Evolutionary conservation across 2,888 invertebrate genomes (phyloP), one percentile per base, ranked within the genome.

Genomic region (Yponomeuta cagnagella): DNA sequence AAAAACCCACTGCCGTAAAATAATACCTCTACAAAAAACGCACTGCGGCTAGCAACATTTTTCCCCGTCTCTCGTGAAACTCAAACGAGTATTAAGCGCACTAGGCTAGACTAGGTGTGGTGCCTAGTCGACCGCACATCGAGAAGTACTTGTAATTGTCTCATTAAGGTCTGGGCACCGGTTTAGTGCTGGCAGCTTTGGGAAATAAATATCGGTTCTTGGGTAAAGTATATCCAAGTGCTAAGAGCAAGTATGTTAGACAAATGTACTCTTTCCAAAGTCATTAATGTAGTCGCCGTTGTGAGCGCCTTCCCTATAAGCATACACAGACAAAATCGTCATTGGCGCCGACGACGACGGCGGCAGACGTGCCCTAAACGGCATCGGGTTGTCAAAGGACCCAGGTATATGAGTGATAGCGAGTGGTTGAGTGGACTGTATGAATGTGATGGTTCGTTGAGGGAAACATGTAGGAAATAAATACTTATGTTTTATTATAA

Each of bases 61-160:
- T 65, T 65, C 15, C 30, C 33, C 8, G 33, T 65, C 31, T 31
- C 65, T 30, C 33, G 65, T 65, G 65, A 65, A 65, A 31, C 33
- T 65, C 63, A 3, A 65, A 65, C 33, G 4, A 30, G 31, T 31
- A 6, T 33, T 3, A 65, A 6, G 12, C 31, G 2, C 31, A 33
- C 65, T 30, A 31, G 65, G 65, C 65, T 12, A 65, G 65, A 65
- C 64, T 30, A 12, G 65, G 33, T 30, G 65, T 65, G 65, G 33
- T 31, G 31, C 10, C 30, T 30, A 9, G 33, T 30, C 12, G 10
- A 30, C 4, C 12, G 65, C 9, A 12, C 30, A 31, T 65, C 65
- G 33, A 31, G 65, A 65, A 65, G 31, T 30, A 65, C 65, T 65
- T 33, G 65, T 65, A 65, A 33, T 65, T 12, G 31, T 65, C 65